Evolutionary conservation across 2,113 vertebrate species (phyloP), one percentile per base, ranked within the genome.

Genomic region (Hucho hucho): DNA sequence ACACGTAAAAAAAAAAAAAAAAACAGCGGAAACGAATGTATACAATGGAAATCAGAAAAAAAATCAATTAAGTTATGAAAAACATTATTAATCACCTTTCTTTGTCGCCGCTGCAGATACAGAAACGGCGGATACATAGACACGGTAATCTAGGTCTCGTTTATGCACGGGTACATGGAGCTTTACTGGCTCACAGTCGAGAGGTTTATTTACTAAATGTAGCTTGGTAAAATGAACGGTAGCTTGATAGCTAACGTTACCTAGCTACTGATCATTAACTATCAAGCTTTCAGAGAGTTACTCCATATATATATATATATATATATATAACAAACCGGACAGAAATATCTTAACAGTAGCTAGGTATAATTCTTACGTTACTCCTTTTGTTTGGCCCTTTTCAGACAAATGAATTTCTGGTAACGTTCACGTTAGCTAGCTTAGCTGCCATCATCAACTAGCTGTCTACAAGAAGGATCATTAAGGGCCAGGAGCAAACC

Each of bases 41-140:
- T 83, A 86, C 86, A 90, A 85, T 81, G 73, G 72, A 89, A 85
- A 88, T 90, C 86, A 86, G 78, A 91, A 93, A 93, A 79, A 91
- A 93, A 93, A 93, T 93, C 91, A 93, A 94, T 93, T 93, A 94
- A 93, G 86, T 93, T 93, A 90, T 93, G 92, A 93, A 93, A 91
- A 93, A 92, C 88, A 90, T 71, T 90, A 90, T 92, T 93, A 92
- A 93, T 93, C 90, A 91, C 91, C 89, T 93, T 93, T 93, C 92
- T 93, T 93, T 92, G 91, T 91, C 89, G 75, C 86, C 80, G 88
- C 79, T 70, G 89, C 88, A 79, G 87, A 83, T 84, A 83, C 82
- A 86, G 90, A 91, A 86, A 93, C 93, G 92, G 92, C 92, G 91
- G 91, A 85, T 85, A 74, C 89, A 61, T 86, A 87, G 81, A 79